Conservation (phyloP, 2,797 vertebrate species). For the Apogon hyalosoma region DNA sequence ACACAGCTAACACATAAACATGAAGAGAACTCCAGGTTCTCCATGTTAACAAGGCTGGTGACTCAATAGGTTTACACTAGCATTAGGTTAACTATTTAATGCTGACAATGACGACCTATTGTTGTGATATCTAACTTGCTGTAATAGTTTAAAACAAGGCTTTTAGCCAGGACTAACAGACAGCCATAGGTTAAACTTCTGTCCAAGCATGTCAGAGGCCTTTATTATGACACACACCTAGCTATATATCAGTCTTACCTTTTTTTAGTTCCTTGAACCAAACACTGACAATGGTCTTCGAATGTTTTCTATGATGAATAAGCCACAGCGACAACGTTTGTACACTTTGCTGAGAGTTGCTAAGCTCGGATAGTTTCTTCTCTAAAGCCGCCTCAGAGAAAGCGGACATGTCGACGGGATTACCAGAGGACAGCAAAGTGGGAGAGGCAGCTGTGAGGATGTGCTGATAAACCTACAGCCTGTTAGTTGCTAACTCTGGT, state of each 20-base stretch:
- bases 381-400: conserved; percentile 88
- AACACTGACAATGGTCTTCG: conserved; percentile 86
- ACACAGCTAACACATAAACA: no score
- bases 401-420: conserved; percentile 84
- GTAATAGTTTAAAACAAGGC: no score
- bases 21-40: no score
- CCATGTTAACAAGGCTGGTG: no score
- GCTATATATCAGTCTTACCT: conserved; percentile 73
- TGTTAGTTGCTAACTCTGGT: neutral
- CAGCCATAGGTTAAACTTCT: neutral
- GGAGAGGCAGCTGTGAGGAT: conserved; percentile 41
- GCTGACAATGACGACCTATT: no score
- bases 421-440: conserved; percentile 8
- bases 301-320: conserved; percentile 89
- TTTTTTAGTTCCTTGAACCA: conserved; percentile 86
- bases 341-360: conserved; percentile 90
- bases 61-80: no score
- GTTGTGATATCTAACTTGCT: no score
- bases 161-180: conserved; percentile 12
- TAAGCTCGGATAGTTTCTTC: conserved; percentile 88
- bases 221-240: neutral
- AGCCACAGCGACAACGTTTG: conserved; percentile 88
- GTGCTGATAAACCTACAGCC: neutral
- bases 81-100: no score
- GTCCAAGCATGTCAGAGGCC: neutral